A percentile compares a stretch with the other conserved stretches of the same genome.
These are phyloP conservation scores for Gadus chalcogrammus DNA, from an alignment of 2,113 vertebrate genomes.

Conservation along the genomic window DNA sequence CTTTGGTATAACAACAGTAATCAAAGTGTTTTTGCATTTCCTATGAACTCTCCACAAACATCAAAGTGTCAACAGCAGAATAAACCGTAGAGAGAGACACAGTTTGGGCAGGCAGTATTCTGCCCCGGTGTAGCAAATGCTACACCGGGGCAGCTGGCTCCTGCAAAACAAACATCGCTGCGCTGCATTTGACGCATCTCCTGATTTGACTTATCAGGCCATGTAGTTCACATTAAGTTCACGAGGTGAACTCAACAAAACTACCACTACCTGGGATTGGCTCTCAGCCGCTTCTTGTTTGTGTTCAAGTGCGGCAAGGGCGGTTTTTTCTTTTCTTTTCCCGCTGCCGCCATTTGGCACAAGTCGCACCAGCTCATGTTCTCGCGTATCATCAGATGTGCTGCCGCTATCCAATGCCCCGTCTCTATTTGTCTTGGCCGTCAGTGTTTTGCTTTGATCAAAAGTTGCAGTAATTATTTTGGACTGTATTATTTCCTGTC, in stretches of 20 bases:
- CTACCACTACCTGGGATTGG: conserved; percentile 50
- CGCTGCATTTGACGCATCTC: too few relatives aligned
- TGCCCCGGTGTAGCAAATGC: too few relatives aligned
- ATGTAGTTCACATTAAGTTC: conserved; percentile 50
- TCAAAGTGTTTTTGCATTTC: too few relatives aligned
- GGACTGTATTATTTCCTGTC: conserved; percentile 56
- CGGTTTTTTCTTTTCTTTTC: conserved; percentile 20
- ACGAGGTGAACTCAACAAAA: conserved; percentile 25
- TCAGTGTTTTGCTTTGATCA: conserved; percentile 73
- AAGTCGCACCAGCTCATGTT: conserved; percentile 54
- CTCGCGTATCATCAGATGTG: conserved; percentile 57
- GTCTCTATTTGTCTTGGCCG: conserved; percentile 70
- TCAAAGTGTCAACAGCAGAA: conserved; percentile 23
- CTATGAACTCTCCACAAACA: too few relatives aligned
- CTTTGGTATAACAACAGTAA: too few relatives aligned
- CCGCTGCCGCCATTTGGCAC: conserved; percentile 54
- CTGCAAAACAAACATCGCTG: too few relatives aligned
- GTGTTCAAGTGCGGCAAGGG: conserved; percentile 42
- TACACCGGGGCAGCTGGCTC: too few relatives aligned
- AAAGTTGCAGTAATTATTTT: conserved; percentile 70
- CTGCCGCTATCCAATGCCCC: conserved; percentile 61
- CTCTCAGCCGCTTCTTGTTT: conserved; percentile 43
- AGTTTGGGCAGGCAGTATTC: too few relatives aligned
- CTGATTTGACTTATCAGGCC: too few relatives aligned
- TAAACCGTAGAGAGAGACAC: conserved; percentile 7